Evolutionary conservation across 2,888 invertebrate genomes (phyloP), one percentile per base, ranked within the genome.

Genomic region (Dicyrtomina minuta): DNA sequence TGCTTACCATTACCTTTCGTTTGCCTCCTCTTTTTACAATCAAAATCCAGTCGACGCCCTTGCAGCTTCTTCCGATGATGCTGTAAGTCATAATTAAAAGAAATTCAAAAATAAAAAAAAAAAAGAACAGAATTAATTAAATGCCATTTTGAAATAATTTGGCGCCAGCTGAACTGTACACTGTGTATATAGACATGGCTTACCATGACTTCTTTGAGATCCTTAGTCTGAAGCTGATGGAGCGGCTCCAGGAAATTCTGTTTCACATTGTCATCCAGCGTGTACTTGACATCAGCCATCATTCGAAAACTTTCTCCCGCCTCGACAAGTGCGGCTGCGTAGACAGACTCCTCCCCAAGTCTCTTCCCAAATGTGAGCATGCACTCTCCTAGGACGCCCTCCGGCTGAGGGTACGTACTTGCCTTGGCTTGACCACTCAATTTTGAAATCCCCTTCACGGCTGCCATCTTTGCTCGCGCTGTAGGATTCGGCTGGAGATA

Each of bases 61-160:
- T 97, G 96, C 82, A 99, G 86, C 89, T 99, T 99, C 87, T 99
- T 99, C 80, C 99, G 90, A 87, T 99, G 98, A 83, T 98, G 96
- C 93, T n/a, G n/a, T n/a, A n/a, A n/a, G n/a, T n/a, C n/a, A n/a
- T n/a, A n/a, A n/a, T n/a, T n/a, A n/a, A n/a, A n/a, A n/a, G n/a
- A n/a, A n/a, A n/a, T n/a, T n/a, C n/a, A n/a, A n/a, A n/a, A n/a
- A n/a, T n/a, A n/a, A n/a, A n/a, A n/a, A n/a, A n/a, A n/a, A n/a
- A n/a, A n/a, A n/a, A n/a, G n/a, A n/a, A n/a, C n/a, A n/a, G n/a
- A n/a, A n/a, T n/a, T n/a, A n/a, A n/a, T n/a, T n/a, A n/a, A n/a
- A n/a, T n/a, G n/a, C n/a, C n/a, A n/a, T n/a, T n/a, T n/a, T n/a
- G n/a, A n/a, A n/a, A n/a, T n/a, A n/a, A n/a, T n/a, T n/a, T n/a